Evolutionary conservation across 2,888 invertebrate genomes (phyloP), one percentile per base, ranked within the genome.

Genomic region (Lydus trimaculatus): DNA sequence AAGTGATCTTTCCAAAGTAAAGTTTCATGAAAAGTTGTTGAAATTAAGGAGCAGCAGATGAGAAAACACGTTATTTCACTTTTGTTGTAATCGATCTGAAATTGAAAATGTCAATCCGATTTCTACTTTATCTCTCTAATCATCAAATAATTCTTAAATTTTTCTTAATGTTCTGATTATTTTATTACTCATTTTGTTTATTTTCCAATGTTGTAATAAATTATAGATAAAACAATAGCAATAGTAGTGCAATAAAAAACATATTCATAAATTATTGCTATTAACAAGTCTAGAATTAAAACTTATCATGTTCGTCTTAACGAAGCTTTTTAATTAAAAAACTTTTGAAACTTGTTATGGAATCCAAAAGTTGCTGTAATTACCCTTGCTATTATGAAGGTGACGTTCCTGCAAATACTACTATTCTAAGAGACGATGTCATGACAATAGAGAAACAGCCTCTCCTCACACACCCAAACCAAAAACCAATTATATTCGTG

Each of bases 21-120:
- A 73, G 66, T 73, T 69, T 43, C 31, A 17, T 23, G 63, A 65
- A 58, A 70, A 72, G 70, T 73, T 73, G 61, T 65, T 68, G 71
- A 70, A 73, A 73, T 73, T 73, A 70, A 71, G 71, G 67, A 71
- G 64, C 65, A 70, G 69, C 65, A 70, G 69, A 70, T 63, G 66
- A 65, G 66, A 61, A 69, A 72, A 72, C 70, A 70, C 64, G 62
- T 64, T 61, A 69, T 73, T 71, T 73, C 63, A 71, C 71, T 71
- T 71, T 65, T 67, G 60, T 66, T 66, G 59, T 67, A 70, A 71
- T 67, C 73, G 71, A 67, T 73, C n/a, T 66, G 66, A 68, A 73
- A 73, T 73, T 71, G 69, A 61, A 73, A 71, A 65, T 71, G 73
- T 71, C 73, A 67, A 65, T 69, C 64, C 62, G 31, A 59, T 31